These are phyloP conservation scores for Drosophila obscura DNA, from an alignment of 1,140 invertebrate genomes.

Conservation along the genomic window DNA sequence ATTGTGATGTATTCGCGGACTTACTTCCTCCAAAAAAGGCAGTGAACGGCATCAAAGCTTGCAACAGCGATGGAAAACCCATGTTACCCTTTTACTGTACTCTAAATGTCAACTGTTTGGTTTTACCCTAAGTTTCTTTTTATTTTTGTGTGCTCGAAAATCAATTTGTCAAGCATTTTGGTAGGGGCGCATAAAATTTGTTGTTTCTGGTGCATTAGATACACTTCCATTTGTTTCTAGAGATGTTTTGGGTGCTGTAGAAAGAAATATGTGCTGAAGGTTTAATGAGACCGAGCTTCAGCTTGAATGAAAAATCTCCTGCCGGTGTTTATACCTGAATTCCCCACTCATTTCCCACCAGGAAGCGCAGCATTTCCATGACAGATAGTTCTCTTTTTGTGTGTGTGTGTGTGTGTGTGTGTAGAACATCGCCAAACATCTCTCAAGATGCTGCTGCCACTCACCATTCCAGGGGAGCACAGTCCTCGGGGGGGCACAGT, in stretches of 20 bases:
- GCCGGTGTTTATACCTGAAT: too few species aligned
- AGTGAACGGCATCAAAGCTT: too few species aligned
- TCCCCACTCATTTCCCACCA: too few species aligned
- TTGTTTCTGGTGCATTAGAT: too few species aligned
- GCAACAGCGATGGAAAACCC: too few species aligned
- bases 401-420: neutral
- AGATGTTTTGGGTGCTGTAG: neutral
- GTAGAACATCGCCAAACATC: conserved; percentile 6
- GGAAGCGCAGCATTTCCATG: too few species aligned
- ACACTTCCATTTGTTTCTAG: neutral
- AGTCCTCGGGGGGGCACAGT: neutral
- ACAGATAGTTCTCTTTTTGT: too few species aligned
- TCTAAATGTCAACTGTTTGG: neutral
- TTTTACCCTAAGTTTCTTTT: neutral
- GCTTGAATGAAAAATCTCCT: too few species aligned
- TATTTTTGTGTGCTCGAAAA: neutral
- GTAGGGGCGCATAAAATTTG: neutral
- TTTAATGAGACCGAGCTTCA: too few species aligned
- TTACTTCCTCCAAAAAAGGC: too few species aligned
- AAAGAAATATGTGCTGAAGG: neutral
- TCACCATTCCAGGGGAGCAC: conserved; percentile 5
- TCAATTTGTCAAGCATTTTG: neutral
- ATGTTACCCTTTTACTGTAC: too few species aligned
- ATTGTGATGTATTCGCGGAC: too few species aligned
- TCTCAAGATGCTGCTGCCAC: conserved; percentile 41